Base-by-base conservation (phyloP, 2,888 invertebrate genomes). In the Platerodrilus igneus region DNA sequence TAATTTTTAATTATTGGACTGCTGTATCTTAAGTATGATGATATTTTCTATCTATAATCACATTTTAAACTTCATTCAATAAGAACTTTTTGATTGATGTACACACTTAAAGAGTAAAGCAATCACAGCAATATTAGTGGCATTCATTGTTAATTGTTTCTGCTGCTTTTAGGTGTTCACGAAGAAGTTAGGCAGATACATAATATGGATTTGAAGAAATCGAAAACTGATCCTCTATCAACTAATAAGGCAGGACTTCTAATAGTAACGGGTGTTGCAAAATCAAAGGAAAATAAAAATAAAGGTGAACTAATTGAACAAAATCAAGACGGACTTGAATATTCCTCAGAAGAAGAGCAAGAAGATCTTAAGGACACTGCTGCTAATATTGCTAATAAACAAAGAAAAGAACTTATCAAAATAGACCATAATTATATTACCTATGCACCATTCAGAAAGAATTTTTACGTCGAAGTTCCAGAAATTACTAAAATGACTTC, bases 271-370 rank as follows among this genome's bases (percentile, higher is more conserved):
- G 90, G 90, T 4, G 82, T 88, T 3, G 88, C 89, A 0, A 91
- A 91, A 64, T 86, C 86, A 58, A 81, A 81, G 48, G 74, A 78
- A 18, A 75, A 77, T 15, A 83, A 83, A 53, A 82, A 87, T 53
- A 95, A 96, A 72, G 99, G 99, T 35, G 97, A 99, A 69, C 72
- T 99, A n/a, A 93, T 99, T 60, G 96, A 99, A 68, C 96, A 95
- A 64, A 96, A 99, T 70, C 93, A 95, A 68, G 97, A 99, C 65
- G 94, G 92, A 1, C 70, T 97, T 45, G 99, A 94, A 72, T 96
- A 97, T 70, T 95, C 95, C 0, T 94, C 94, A 8, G 96, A 96
- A 67, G 96, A 96, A 65, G 95, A 96, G 59, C 83, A 89, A 3
- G 94, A 95, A 63, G 94, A 94, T 62, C 78, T 95, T 34, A 91